Conservation (phyloP, 2,797 vertebrate genomes). For the Cephalopachus bancanus region DNA sequence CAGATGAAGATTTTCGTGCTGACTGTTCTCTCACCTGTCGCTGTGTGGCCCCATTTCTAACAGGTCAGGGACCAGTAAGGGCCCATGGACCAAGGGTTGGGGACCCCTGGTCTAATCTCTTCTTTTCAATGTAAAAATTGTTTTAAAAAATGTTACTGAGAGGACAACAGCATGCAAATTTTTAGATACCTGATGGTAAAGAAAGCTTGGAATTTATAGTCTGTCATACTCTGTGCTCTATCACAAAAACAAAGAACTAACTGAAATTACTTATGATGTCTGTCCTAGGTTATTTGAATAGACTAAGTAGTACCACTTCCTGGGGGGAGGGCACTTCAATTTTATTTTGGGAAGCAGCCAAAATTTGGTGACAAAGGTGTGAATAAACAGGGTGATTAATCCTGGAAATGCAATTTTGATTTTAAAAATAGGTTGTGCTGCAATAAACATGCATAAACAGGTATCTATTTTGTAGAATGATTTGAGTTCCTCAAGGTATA, state of each 20-base stretch:
- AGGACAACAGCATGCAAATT: not conserved
- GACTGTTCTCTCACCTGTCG: too few species aligned
- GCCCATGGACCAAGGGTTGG: too few species aligned
- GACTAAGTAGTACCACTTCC: not conserved
- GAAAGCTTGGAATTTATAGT: not conserved
- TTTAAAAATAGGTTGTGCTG: not conserved
- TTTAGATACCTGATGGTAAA: constrained; percentile 20
- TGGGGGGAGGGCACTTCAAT: not conserved
- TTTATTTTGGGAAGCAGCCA: constrained; percentile 45
- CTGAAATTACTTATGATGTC: not conserved
- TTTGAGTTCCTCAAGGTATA: too few species aligned
- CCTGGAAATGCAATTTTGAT: not conserved
- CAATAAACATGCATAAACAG: too few species aligned
- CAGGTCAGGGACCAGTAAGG: too few species aligned
- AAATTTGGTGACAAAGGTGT: not conserved
- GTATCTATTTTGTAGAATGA: too few species aligned
- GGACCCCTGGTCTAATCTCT: not conserved
- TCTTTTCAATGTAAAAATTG: too few species aligned
- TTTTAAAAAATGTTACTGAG: not conserved
- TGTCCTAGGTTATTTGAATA: constrained; percentile 7
- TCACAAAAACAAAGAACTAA: not conserved
- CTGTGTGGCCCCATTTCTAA: too few species aligned
- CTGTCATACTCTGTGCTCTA: too few species aligned
- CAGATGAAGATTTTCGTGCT: too few species aligned
- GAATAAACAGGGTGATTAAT: not conserved